Percentiles rank a stretch among this genome's conserved stretches.
Evolutionary conservation across 2,888 invertebrate genomes (phyloP).

Genomic region (Coelinius sp.): DNA sequence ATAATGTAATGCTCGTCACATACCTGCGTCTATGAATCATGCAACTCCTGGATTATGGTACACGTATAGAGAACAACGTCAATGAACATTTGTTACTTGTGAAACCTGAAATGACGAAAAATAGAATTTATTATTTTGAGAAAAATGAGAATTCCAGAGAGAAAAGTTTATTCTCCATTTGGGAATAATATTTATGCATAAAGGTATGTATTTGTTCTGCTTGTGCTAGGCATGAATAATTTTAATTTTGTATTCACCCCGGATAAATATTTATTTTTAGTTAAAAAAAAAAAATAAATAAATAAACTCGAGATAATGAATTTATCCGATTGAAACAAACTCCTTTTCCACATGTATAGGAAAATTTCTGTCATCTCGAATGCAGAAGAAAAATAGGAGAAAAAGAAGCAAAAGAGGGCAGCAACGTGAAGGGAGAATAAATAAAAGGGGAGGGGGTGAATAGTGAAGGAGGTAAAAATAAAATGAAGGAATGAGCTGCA

Average conservation of each 20-base stretch:
- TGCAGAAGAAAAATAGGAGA: constrained; percentile 18
- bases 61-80: not conserved
- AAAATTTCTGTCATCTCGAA: not conserved
- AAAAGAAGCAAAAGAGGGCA: constrained; percentile 18
- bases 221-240: not conserved
- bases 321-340: constrained; percentile 6
- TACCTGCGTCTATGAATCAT: constrained; percentile 27
- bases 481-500: not conserved
- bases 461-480: constrained; percentile 1
- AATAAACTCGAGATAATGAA: not conserved
- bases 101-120: not conserved
- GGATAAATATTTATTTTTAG: constrained; percentile 1
- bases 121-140: not conserved
- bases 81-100: not conserved
- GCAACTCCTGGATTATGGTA: not conserved
- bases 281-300: not conserved
- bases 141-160: not conserved
- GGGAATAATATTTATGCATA: not conserved
- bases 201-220: not conserved
- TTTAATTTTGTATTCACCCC: not conserved
- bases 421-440: constrained; percentile 19
- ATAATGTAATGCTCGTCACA: constrained; percentile 15
- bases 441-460: constrained; percentile 13
- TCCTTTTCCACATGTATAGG: not conserved
- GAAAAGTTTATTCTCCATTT: not conserved